Evolutionary conservation across 2,797 vertebrate species (phyloP).

Genomic region (Buceros bicornis): DNA sequence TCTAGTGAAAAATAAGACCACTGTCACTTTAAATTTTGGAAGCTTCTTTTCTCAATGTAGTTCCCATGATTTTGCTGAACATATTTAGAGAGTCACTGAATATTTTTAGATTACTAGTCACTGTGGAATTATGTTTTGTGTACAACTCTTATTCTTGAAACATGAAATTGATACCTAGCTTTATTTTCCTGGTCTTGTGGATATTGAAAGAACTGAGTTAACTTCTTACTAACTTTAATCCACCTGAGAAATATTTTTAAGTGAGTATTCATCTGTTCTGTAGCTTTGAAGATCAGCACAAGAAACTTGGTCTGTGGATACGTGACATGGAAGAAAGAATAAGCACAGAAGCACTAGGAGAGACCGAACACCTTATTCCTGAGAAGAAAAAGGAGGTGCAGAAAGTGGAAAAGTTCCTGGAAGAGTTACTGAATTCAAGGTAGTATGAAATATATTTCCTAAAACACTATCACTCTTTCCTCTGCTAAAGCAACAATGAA

Average conservation of each 20-base stretch:
- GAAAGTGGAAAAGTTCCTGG: constrained; percentile 91
- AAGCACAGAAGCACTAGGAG: constrained; percentile 87
- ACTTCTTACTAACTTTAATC: not conserved
- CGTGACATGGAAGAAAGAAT: constrained; percentile 91
- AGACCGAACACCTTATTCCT: constrained; percentile 85
- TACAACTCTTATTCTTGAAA: not conserved
- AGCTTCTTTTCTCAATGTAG: not conserved
- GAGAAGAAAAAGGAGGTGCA: constrained; percentile 90
- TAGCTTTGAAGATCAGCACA: constrained; percentile 92
- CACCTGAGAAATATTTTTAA: not conserved
- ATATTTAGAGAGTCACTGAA: constrained; percentile 62
- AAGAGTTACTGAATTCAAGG: constrained; percentile 92
- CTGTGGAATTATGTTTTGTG: constrained; percentile 31
- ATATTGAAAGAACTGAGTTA: not conserved
- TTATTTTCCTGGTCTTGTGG: not conserved
- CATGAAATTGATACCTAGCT: not conserved
- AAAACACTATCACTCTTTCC: not conserved
- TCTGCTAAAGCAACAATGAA: not conserved
- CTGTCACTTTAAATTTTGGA: constrained; percentile 63
- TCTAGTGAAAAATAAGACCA: not conserved
- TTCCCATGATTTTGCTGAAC: constrained; percentile 67
- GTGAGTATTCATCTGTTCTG: not conserved
- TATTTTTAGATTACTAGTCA: constrained; percentile 74
- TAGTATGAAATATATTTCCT: constrained; percentile 62
- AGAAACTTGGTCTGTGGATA: constrained; percentile 91